Conservation (phyloP, 1,140 invertebrate species). For the Bombus polaris region DNA sequence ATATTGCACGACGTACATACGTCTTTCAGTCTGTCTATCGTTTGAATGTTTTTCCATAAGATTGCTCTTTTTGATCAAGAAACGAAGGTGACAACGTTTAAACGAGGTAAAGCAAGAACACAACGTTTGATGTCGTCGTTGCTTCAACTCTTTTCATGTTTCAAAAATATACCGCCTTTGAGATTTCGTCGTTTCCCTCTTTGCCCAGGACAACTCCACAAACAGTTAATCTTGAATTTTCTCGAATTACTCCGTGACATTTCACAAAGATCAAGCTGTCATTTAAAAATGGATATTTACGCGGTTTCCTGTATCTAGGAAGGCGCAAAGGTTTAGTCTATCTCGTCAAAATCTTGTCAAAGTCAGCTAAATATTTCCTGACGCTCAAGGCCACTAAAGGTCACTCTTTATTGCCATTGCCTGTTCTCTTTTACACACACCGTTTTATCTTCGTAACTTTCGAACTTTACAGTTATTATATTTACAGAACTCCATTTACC, state of each 20-base stretch:
- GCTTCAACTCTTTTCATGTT: neutral
- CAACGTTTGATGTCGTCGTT: neutral
- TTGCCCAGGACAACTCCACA: neutral
- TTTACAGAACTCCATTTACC: neutral
- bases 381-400: conserved; percentile 25
- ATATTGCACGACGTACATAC: neutral
- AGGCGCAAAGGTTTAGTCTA: conserved; percentile 25
- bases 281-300: conserved; percentile 8
- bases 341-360: neutral
- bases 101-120: neutral
- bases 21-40: neutral
- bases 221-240: neutral
- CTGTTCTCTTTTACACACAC: neutral
- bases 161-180: conserved; percentile 18
- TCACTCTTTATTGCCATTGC: neutral
- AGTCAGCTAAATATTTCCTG: conserved; percentile 54
- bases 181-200: neutral
- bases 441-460: neutral
- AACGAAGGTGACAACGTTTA: conserved; percentile 10
- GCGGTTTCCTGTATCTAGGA: conserved; percentile 19
- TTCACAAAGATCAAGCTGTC: conserved; percentile 40
- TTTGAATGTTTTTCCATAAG: neutral
- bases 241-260: conserved; percentile 47
- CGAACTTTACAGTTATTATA: neutral
- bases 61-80: neutral